Evolutionary conservation across 2,888 invertebrate species (phyloP), one percentile per base, ranked within the genome.

Genomic region (Onchidella celtica): DNA sequence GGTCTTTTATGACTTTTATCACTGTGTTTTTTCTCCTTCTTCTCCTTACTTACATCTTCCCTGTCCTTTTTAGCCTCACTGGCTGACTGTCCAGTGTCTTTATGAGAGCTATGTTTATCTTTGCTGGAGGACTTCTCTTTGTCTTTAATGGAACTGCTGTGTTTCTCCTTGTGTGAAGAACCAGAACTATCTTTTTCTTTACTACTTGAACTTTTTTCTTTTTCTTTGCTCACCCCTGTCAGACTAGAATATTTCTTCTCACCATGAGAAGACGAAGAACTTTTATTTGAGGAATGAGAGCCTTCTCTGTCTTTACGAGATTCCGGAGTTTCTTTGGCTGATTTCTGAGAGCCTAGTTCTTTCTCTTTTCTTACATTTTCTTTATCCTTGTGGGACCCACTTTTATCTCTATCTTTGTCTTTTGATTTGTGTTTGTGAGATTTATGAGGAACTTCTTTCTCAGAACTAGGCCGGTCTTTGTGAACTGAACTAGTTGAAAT

Each of bases 391-490:
- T 81, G 70, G 65, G 61, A 61, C n/a, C 32, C 17, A 21, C 76
- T 69, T 70, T 55, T 75, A 1, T 72, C 77, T 38, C 61, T 68
- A 29, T 81, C 81, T 59, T 68, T 81, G 2, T 75, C 75, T 69
- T 69, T 81, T 29, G 57, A 57, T 36, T 69, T 81, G 63, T 81
- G 75, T 40, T 69, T 40, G 32, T 61, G 73, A 61, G 75, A 59
- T 70, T 66, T 79, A 21, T 63, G 57, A 9, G 61, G 17, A 27
- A 36, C 24, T 3, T 73, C 79, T 66, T 57, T 73, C 24, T 79
- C 79, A 55, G 76, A 75, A 11, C 68, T 72, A 17, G 74, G 38
- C n/a, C 75, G 73, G 21, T 82, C 82, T 72, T 66, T 82, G 55
- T 65, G 73, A 21, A 73, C 77, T 47, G 61, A 57, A n/a, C 59